Conservation (phyloP, 2,797 vertebrate genomes). For the Gouania willdenowi region DNA sequence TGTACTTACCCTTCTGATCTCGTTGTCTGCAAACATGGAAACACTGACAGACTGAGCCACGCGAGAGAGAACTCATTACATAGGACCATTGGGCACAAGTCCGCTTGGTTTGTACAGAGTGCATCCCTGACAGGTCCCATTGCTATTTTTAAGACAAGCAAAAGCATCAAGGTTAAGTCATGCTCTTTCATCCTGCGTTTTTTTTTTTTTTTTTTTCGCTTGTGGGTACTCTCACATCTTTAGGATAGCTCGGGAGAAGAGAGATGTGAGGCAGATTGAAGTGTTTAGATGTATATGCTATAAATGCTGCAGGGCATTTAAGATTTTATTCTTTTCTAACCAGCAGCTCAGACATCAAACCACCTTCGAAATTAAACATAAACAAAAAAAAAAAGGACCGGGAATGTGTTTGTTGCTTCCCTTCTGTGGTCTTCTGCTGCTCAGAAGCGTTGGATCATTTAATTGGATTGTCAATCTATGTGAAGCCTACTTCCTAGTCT, state of each 20-base stretch:
- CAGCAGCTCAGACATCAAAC: slow-evolving; percentile 8
- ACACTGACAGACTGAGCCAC: slow-evolving; percentile 15
- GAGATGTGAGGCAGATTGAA: slow-evolving; percentile 16
- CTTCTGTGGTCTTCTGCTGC: slow-evolving; percentile 35
- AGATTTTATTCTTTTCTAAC: background rate
- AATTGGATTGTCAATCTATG: slow-evolving; percentile 70
- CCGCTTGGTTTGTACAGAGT: background rate
- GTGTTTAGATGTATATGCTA: background rate
- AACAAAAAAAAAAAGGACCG: slow-evolving; percentile 11
- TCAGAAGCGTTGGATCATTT: slow-evolving; percentile 55
- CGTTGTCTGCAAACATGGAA: slow-evolving; percentile 23
- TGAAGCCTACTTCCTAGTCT: slow-evolving; percentile 39
- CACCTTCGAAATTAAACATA: slow-evolving; percentile 4
- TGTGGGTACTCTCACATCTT: slow-evolving; percentile 9
- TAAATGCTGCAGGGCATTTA: no score
- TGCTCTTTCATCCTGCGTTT: slow-evolving; percentile 24
- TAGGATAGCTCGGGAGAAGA: background rate
- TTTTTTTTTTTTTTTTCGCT: no score
- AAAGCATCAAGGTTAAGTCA: slow-evolving; percentile 32
- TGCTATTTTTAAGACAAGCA: slow-evolving; percentile 12
- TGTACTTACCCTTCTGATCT: slow-evolving; percentile 45
- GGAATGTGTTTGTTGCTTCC: slow-evolving; percentile 36
- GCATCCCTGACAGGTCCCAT: background rate
- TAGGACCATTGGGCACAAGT: background rate
- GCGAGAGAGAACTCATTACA: slow-evolving; percentile 5